Evolutionary conservation across 2,888 invertebrate species (phyloP), one percentile per base, ranked within the genome.

Genomic region (Selenia dentaria): DNA sequence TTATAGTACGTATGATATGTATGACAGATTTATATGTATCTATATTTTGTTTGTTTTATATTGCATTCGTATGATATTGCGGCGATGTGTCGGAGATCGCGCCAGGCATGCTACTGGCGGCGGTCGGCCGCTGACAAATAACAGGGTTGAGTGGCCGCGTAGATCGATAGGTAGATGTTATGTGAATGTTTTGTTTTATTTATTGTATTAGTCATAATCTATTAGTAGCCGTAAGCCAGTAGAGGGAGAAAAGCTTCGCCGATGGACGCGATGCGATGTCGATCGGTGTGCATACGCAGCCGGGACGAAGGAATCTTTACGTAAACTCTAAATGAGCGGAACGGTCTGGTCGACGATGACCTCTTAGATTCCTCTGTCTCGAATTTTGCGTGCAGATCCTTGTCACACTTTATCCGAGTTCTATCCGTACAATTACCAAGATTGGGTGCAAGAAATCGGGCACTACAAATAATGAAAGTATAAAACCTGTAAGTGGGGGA

Each of bases 91-190:
- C 49, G 49, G 61, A 61, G 60, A 59, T 57, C 49, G 63, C 64
- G 16, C 34, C 60, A 26, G 26, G 22, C 41, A 57, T 59, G 58
- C 34, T 59, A 26, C 24, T 18, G 33, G 26, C 34, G 22, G 33
- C 29, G 32, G 3, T 10, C 1, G 11, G 14, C 8, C 25, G n/a
- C 18, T 6, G 32, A 4, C 5, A 10, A 8, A 59, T 64, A 65
- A 66, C 60, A 48, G 63, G 62, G 61, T 62, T 62, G 62, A 62
- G 62, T 52, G 58, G 70, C 65, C 62, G 67, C 65, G 83, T 83
- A 83, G 83, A 80, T 75, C 67, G 74, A 74, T 77, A 87, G 87
- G 87, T 87, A 88, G 88, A 86, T 87, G 86, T 86, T 87, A 85
- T 85, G 85, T 83, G 70, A 68, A 82, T 67, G 64, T 63, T 61